Evolutionary conservation across 2,797 vertebrate species (phyloP).

Genomic region (Natrix natrix): DNA sequence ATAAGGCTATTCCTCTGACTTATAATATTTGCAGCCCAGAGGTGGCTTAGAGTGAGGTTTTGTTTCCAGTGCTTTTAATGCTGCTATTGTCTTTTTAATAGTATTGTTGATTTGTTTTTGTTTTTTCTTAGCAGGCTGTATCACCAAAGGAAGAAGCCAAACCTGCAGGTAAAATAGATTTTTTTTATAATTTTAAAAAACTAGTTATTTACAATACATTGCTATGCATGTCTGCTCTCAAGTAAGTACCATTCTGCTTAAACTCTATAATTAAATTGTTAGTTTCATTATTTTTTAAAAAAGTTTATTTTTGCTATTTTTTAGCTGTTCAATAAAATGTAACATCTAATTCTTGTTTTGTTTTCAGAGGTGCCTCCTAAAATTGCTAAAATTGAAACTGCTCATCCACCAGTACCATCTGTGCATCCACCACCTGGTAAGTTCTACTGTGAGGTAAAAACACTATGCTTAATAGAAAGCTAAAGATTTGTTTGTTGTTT

Average conservation of each 20-base stretch:
- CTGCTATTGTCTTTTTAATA: background rate
- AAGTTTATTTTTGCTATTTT: background rate
- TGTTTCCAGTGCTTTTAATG: background rate
- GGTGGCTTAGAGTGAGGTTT: background rate
- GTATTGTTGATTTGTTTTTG: slow-evolving; percentile 8
- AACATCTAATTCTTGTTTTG: slow-evolving; percentile 40
- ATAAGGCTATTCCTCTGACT: background rate
- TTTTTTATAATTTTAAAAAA: slow-evolving; percentile 1
- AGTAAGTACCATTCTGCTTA: background rate
- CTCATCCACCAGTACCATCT: slow-evolving; percentile 88
- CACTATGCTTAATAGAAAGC: background rate
- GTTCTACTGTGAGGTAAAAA: background rate
- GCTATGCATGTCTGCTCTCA: background rate
- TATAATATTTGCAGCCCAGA: background rate
- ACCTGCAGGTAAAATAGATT: slow-evolving; percentile 76
- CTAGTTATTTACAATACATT: background rate
- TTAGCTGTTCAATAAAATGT: slow-evolving; percentile 5
- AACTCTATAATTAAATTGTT: background rate
- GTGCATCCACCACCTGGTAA: slow-evolving; percentile 89
- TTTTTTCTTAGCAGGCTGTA: slow-evolving; percentile 70
- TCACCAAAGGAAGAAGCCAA: slow-evolving; percentile 97
- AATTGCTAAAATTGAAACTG: slow-evolving; percentile 89
- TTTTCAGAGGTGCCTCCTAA: slow-evolving; percentile 87
- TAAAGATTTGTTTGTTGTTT: background rate
- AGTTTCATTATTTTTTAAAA: background rate